Percentiles rank a stretch among this genome's conserved stretches.
These are phyloP conservation scores for Sebastes elongatus DNA, from an alignment of 2,797 vertebrate species.

Conservation along the genomic window DNA sequence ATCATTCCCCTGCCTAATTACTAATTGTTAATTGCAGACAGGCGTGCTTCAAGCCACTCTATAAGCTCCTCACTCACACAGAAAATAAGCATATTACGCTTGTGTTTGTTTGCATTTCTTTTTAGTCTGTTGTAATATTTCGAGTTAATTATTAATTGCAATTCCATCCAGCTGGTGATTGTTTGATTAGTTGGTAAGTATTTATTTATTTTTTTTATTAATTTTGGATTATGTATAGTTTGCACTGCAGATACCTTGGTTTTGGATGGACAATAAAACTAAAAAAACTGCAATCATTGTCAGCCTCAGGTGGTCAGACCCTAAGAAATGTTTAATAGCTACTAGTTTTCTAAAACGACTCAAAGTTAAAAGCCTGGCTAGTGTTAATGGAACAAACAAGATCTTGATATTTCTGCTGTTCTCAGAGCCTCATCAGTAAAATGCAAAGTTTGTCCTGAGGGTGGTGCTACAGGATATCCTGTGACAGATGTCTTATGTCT, in stretches of 20 bases:
- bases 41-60: neutral
- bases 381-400: neutral
- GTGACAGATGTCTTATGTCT: neutral
- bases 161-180: neutral
- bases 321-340: neutral
- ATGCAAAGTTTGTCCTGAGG: neutral
- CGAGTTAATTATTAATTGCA: neutral
- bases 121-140: neutral
- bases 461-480: neutral
- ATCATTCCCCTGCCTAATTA: neutral
- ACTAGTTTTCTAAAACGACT: neutral
- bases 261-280: neutral
- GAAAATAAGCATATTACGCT: no score
- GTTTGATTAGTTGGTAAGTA: neutral
- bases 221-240: neutral
- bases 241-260: fast-evolving
- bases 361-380: neutral
- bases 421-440: neutral
- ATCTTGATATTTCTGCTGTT: neutral
- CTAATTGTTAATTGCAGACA: neutral
- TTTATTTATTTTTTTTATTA: no score
- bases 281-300: neutral
- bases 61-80: neutral
- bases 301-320: neutral
- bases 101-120: neutral